phyloP scores from a whole-genome alignment of 2,888 invertebrate genomes.

The Acleris literana region DNA sequence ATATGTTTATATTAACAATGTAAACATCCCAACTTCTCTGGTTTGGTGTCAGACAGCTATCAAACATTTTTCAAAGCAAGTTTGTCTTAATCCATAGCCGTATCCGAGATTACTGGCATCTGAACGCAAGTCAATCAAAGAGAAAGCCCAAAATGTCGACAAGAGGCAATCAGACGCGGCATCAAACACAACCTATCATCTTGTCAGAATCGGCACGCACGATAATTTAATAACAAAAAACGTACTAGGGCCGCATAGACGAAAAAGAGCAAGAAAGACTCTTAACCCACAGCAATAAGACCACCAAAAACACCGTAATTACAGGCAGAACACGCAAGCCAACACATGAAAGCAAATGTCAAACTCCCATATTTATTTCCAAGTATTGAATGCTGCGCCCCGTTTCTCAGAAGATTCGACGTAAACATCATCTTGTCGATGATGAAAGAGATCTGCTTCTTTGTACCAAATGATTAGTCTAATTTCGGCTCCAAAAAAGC shows the following conservation, averaged over 20 bases:
- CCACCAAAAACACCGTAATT: conserved; percentile 65
- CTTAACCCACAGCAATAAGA: conserved; percentile 62
- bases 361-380: conserved; percentile 84
- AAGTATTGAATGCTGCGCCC: conserved; percentile 80
- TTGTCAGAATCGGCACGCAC: conserved; percentile 82
- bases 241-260: conserved; percentile 61
- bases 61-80: conserved; percentile 39
- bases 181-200: conserved; percentile 82
- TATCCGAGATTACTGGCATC: conserved; percentile 40
- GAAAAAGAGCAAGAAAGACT: conserved; percentile 63
- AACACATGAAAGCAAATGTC: conserved; percentile 83
- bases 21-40: neutral
- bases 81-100: conserved; percentile 3
- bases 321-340: conserved; percentile 77
- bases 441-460: conserved; percentile 83
- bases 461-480: conserved; percentile 81
- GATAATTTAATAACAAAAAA: conserved; percentile 83
- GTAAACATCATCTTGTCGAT: conserved; percentile 83
- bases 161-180: conserved; percentile 81
- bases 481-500: conserved; percentile 72
- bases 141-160: conserved; percentile 80
- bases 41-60: conserved; percentile 11
- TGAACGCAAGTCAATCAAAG: conserved; percentile 78
- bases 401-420: conserved; percentile 77
- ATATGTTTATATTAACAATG: neutral